phyloP scores from a whole-genome alignment of 2,888 invertebrate species.

The Bibio marci region DNA sequence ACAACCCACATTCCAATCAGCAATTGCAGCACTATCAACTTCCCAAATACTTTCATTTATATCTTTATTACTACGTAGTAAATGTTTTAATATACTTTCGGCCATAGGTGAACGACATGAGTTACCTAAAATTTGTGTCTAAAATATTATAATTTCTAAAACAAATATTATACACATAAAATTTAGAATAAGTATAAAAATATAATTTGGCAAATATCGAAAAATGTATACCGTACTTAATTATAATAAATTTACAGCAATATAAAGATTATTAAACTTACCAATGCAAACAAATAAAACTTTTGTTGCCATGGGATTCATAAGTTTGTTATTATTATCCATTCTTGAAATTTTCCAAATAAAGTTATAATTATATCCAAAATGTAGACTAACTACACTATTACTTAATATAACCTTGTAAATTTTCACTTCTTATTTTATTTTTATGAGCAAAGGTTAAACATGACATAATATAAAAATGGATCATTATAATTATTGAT shows the following conservation, averaged over 20 bases:
- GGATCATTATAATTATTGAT: too few species aligned
- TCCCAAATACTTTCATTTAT: constrained; percentile 38
- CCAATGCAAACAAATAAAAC: constrained; percentile 8
- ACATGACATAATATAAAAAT: too few species aligned
- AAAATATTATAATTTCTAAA: constrained; percentile 10
- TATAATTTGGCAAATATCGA: background rate
- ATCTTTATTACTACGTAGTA: constrained; percentile 24
- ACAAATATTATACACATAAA: too few species aligned
- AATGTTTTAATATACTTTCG: constrained; percentile 59
- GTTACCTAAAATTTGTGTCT: constrained; percentile 43
- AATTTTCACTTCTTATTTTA: too few species aligned
- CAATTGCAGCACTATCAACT: constrained; percentile 77
- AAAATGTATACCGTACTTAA: background rate
- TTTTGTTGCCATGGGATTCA: background rate
- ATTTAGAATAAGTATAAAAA: too few species aligned
- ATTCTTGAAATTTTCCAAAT: too few species aligned
- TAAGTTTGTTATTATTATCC: background rate
- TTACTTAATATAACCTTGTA: background rate
- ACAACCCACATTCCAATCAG: constrained; percentile 69
- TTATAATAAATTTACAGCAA: too few species aligned
- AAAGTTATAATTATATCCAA: too few species aligned
- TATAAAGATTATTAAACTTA: background rate
- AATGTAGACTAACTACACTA: background rate
- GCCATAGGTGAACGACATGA: constrained; percentile 92
- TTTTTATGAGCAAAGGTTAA: too few species aligned